These are phyloP conservation scores for Drosophila pseudotakahashii DNA, from an alignment of 2,888 invertebrate genomes.

Conservation along the genomic window DNA sequence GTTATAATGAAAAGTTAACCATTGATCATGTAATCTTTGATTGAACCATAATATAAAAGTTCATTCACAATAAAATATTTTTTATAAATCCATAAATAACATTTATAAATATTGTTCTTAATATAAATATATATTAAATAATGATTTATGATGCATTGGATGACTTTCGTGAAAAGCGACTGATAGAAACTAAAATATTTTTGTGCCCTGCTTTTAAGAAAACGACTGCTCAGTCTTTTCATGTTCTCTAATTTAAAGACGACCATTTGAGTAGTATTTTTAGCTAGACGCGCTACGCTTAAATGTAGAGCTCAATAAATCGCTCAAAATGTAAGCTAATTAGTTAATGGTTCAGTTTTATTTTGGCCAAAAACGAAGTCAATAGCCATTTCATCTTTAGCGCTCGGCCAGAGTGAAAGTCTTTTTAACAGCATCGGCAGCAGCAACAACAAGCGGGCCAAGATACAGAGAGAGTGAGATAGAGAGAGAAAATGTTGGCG, in stretches of 20 bases:
- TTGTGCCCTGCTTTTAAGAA: too few species aligned
- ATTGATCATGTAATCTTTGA: too few species aligned
- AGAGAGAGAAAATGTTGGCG: conserved; percentile 1
- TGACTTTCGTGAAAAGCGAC: background rate
- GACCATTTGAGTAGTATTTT: conserved; percentile 10
- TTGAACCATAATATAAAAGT: too few species aligned
- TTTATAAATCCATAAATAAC: too few species aligned
- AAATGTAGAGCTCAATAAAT: conserved; percentile 36
- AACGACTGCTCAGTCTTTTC: background rate
- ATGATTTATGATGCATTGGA: background rate
- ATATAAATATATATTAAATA: background rate
- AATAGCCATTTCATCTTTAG: conserved; percentile 71
- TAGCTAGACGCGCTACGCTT: conserved; percentile 17
- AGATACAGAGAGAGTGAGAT: conserved; percentile 4
- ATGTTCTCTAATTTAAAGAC: conserved; percentile 6
- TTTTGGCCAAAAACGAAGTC: conserved; percentile 68
- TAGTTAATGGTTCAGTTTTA: conserved; percentile 70
- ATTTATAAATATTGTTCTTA: background rate
- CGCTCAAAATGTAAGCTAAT: conserved; percentile 60
- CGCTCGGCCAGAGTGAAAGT: conserved; percentile 66
- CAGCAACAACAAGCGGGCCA: conserved; percentile 44
- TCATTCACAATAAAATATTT: too few species aligned
- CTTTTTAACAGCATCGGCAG: conserved; percentile 44
- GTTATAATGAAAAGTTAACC: too few species aligned
- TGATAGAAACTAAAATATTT: background rate